Evolutionary conservation across 2,888 invertebrate genomes (phyloP).

Genomic region (Gasteruption jaculator): DNA sequence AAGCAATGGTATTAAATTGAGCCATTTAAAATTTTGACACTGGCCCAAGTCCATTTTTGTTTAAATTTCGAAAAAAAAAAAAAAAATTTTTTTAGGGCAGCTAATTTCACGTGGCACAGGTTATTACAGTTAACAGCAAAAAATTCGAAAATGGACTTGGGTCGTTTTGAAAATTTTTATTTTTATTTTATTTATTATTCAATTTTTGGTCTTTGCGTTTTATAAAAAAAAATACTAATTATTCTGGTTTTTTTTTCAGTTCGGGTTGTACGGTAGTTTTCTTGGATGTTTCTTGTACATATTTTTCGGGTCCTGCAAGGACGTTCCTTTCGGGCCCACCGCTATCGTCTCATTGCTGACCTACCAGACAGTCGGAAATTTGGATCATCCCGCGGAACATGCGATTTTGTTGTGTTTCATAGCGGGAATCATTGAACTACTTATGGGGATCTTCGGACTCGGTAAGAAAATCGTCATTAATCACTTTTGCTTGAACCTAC

Average conservation of each 20-base stretch:
- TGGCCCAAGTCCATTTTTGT: too few species aligned
- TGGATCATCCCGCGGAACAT: constrained; percentile 58
- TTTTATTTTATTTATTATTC: constrained; percentile 11
- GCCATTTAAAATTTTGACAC: too few species aligned
- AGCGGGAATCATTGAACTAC: constrained; percentile 68
- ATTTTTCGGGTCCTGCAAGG: constrained; percentile 86
- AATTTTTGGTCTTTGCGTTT: too few species aligned
- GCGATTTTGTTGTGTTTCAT: constrained; percentile 74
- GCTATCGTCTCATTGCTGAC: constrained; percentile 87
- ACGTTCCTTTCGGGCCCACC: constrained; percentile 89
- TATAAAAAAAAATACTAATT: too few species aligned
- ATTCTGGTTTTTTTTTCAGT: constrained; percentile 60
- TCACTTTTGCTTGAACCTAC: too few species aligned
- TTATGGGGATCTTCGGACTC: constrained; percentile 79
- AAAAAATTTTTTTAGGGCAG: too few species aligned
- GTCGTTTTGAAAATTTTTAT: constrained; percentile 4
- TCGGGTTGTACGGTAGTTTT: constrained; percentile 92
- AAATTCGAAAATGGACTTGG: too few species aligned
- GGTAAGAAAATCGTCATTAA: constrained; percentile 53
- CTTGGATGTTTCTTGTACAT: constrained; percentile 87
- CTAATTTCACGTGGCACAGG: too few species aligned
- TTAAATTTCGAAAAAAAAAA: too few species aligned
- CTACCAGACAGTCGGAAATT: constrained; percentile 68
- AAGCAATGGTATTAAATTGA: too few species aligned
- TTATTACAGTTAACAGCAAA: too few species aligned